Conservation (phyloP, 2,113 vertebrate species). For the Solenodon paradoxus region DNA sequence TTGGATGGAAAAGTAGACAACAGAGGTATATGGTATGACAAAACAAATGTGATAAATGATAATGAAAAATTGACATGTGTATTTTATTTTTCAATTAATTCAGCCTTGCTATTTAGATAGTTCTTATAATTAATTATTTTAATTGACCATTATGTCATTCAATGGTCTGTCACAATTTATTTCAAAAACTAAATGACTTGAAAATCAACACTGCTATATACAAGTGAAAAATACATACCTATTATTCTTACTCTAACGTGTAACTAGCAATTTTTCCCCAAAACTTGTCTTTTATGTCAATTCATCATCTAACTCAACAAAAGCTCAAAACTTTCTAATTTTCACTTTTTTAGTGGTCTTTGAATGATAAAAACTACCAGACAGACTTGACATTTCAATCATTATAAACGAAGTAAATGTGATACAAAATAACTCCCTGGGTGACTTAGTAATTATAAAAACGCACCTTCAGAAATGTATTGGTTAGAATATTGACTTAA, state of each 20-base stretch:
- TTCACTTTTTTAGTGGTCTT: background rate
- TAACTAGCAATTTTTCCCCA: too few species aligned
- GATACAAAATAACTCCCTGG: background rate
- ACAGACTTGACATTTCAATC: constrained; percentile 32
- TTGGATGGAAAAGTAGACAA: background rate
- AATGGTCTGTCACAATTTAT: background rate
- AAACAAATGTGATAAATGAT: background rate
- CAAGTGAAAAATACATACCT: background rate
- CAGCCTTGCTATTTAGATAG: background rate
- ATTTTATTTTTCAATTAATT: background rate
- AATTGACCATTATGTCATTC: background rate
- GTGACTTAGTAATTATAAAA: background rate
- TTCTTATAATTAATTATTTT: background rate
- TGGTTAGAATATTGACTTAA: background rate
- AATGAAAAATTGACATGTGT: background rate
- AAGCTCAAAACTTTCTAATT: background rate
- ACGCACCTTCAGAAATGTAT: background rate
- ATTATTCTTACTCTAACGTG: background rate
- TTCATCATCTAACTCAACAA: background rate
- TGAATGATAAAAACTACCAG: background rate
- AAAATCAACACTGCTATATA: background rate
- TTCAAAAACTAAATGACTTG: background rate
- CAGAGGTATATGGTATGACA: background rate
- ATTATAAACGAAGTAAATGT: constrained; percentile 48
- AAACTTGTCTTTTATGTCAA: background rate